Evolutionary conservation across 2,113 vertebrate genomes (phyloP), one percentile per base, ranked within the genome.

Genomic region (Montifringilla adamsi): DNA sequence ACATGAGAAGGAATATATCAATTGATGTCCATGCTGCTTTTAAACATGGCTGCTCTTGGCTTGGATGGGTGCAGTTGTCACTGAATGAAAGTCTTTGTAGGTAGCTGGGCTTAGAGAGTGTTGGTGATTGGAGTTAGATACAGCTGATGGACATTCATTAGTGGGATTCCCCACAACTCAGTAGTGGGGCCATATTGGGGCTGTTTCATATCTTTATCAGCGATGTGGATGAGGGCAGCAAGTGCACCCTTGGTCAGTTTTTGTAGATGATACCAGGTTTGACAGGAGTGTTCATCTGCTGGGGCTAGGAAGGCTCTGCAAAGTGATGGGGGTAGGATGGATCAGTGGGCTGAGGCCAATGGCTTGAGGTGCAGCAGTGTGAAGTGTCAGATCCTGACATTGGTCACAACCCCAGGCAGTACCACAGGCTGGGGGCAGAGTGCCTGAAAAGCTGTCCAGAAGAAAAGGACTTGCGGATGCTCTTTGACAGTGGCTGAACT

Each of bases 321-420:
- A 11, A 73, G 17, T 44, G 24, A 8, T 19, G 17, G 33, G 75
- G 8, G 11, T 35, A 37, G 47, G 22, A 27, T 56, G 55, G 35
- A 44, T 68, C 4, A 9, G 22, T 44, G 31, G 49, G 10, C 43
- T 13, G 14, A 37, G 20, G 23, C 33, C 47, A 56, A 0, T 15
- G 31, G n/a, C 31, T 67, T 23, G 39, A 67, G 12, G 17, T 60
- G 33, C 22, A 50, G 1, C 13, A 13, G 0, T 13, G 31, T 31
- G 22, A 33, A 37, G 12, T 58, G 10, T 33, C 0, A 0, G 6
- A 20, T 43, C 50, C 23, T 73, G 50, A 11, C 15, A 20, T 10
- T 37, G 31, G 11, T 44, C 35, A 50, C 22, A 89, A 3, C 44
- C 31, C 17, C 44, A 20, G 9, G 22, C 52, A 24, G 68, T 2